These are phyloP conservation scores for Notocelia uddmanniana DNA, from an alignment of 2,888 invertebrate genomes.

Conservation along the genomic window DNA sequence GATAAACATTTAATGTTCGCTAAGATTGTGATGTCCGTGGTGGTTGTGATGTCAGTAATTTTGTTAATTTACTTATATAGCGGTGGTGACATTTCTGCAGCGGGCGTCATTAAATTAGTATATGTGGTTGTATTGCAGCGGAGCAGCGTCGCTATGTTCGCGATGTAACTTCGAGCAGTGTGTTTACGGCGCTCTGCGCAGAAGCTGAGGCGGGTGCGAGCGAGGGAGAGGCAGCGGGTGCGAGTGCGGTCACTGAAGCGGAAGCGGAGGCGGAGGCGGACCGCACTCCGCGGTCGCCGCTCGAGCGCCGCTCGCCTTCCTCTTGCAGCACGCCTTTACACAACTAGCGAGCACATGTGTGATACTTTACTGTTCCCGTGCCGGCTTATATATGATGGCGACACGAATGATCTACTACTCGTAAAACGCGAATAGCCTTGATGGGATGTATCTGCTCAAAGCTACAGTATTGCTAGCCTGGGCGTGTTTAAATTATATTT, in stretches of 20 bases:
- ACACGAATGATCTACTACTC: conserved; percentile 4
- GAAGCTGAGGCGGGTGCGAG: conserved; percentile 39
- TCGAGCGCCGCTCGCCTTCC: conserved; percentile 59
- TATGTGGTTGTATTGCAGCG: conserved; percentile 61
- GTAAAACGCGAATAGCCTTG: conserved; percentile 52
- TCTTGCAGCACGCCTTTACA: conserved; percentile 80
- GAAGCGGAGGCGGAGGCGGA: conserved; percentile 44
- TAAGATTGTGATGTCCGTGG: no score
- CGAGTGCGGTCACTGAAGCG: conserved; percentile 33
- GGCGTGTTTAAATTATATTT: conserved; percentile 54
- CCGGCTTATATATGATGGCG: conserved; percentile 39
- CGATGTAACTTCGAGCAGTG: conserved; percentile 76
- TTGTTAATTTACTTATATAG: no score
- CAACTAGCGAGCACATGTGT: conserved; percentile 58
- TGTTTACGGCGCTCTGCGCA: conserved; percentile 69
- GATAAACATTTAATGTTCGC: no score
- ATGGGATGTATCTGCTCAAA: conserved; percentile 47
- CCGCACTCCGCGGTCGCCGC: conserved; percentile 52
- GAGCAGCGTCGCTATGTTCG: conserved; percentile 81
- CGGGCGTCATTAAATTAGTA: not conserved
- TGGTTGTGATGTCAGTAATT: no score
- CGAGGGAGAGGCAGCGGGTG: conserved; percentile 32
- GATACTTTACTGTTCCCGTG: conserved; percentile 41
- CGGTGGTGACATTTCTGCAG: not conserved
- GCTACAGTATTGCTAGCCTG: conserved; percentile 52